Evolutionary conservation across 2,113 vertebrate species (phyloP).

Genomic region (Melozone crissalis): DNA sequence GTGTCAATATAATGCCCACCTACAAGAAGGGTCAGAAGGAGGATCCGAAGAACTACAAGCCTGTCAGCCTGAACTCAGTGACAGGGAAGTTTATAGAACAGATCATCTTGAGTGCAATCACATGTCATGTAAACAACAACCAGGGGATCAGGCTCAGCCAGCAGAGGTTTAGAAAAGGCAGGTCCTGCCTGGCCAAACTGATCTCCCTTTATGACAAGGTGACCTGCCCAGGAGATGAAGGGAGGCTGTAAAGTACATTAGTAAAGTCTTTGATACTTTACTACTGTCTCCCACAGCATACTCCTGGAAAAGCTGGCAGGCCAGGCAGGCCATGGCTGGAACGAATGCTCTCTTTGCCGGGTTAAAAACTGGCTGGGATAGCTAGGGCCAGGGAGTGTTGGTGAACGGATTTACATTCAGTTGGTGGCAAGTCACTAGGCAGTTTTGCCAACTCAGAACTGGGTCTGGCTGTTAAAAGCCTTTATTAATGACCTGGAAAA

Average conservation of each 20-base stretch:
- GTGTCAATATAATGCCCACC: too few relatives aligned
- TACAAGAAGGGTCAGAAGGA: neutral
- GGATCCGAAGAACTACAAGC: neutral
- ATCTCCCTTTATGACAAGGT: neutral
- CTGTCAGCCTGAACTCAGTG: neutral
- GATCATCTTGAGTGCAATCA: fast-evolving
- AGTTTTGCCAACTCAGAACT: neutral
- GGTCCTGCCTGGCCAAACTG: neutral
- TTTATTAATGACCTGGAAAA: neutral
- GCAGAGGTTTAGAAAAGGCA: neutral
- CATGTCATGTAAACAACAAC: fast-evolving
- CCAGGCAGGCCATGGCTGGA: neutral
- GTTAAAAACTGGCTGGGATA: neutral
- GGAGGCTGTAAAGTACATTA: neutral
- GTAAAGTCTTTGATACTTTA: neutral
- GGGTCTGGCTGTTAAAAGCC: neutral
- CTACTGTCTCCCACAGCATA: neutral
- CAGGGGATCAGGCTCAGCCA: neutral
- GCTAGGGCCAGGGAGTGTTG: neutral
- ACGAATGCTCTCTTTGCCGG: neutral
- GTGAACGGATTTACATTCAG: neutral
- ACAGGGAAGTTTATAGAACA: neutral
- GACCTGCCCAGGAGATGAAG: neutral
- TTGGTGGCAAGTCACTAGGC: fast-evolving
- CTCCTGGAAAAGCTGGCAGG: neutral